Percentiles rank a stretch among this genome's conserved stretches.
These are phyloP conservation scores for Mnemiopsis leidyi DNA, from an alignment of 37 sponge, comb jelly and placozoan species.

Conservation along the genomic window DNA sequence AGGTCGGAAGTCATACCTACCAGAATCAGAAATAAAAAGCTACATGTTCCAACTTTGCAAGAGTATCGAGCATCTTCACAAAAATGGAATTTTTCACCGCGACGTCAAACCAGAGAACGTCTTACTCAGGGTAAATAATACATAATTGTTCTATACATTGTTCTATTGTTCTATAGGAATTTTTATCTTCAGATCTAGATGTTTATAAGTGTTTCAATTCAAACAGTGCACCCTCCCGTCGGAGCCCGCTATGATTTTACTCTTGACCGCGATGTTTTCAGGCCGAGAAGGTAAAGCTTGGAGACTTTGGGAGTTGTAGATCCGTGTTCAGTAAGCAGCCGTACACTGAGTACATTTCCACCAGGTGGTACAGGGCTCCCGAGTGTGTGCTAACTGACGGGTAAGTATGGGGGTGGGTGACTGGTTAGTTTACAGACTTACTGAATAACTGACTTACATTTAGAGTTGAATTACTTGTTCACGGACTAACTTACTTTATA, in stretches of 20 bases:
- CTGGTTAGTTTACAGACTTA: too few relatives aligned
- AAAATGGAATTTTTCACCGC: conserved; percentile 98
- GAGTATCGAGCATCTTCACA: conserved; percentile 94
- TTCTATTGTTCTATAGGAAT: too few relatives aligned
- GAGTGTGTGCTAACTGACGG: conserved; percentile 97
- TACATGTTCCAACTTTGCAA: conserved; percentile 95
- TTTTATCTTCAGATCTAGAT: too few relatives aligned
- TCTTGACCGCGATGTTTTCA: too few relatives aligned
- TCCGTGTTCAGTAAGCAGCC: conserved; percentile 92
- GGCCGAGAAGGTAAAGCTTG: conserved; percentile 74
- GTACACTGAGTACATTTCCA: conserved; percentile 99
- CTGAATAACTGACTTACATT: too few relatives aligned
- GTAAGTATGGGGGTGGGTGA: too few relatives aligned
- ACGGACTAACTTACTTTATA: too few relatives aligned
- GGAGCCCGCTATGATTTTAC: too few relatives aligned
- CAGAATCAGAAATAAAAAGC: conserved; percentile 82
- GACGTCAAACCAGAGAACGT: conserved; percentile 99
- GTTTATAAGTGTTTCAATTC: too few relatives aligned
- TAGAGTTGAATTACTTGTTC: too few relatives aligned
- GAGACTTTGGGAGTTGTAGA: conserved; percentile 93
- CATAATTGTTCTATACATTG: too few relatives aligned
- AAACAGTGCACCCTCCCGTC: too few relatives aligned
- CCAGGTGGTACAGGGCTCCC: conserved; percentile 90
- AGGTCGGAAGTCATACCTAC: conserved; percentile 82
- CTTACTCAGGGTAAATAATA: conserved; percentile 73